Evolutionary conservation across 2,113 vertebrate species (phyloP), one percentile per base, ranked within the genome.

Genomic region (Phoenicopterus ruber): DNA sequence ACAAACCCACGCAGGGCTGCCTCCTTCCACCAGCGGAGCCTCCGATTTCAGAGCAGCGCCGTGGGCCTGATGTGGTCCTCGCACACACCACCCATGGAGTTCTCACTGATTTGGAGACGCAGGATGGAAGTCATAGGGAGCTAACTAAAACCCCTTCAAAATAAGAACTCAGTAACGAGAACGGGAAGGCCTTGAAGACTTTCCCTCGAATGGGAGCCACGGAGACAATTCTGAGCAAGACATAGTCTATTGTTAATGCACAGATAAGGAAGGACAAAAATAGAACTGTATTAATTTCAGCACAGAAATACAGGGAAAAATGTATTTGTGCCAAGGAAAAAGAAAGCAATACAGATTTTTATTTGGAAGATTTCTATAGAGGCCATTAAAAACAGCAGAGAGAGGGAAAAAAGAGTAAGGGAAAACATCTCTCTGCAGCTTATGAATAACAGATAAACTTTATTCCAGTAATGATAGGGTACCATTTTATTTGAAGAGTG

Each of bases 401-500:
- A 40, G 24, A 15, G 29, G 21, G 0, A 15, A 34, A 63, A 69
- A 62, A 61, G 44, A 66, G 36, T 32, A 38, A 52, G 57, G 47
- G 47, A 93, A 96, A 96, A 82, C 80, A 92, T 92, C 85, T 90
- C 89, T 86, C 85, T 94, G 81, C 81, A 96, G 86, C 63, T 94
- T 96, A 95, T 95, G 93, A 95, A 96, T 94, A 94, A 94, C 91
- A 92, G 85, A 96, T 94, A 96, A 95, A 96, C 69, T 92, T 94
- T 85, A 91, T 94, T 93, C 82, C 78, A 25, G 80, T 91, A 94
- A 92, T 86, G 86, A 88, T 74, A 96, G 86, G 79, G 74, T 86
- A 87, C 7, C n/a, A 57, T 82, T 93, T 93, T 63, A 86, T 87
- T 93, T 94, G 95, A 96, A 93, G 86, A 78, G 67, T 74, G 81